A percentile compares a stretch with the other conserved stretches of the same genome.
These are phyloP conservation scores for Colletes latitarsis DNA, from an alignment of 1,140 invertebrate species.

Conservation along the genomic window DNA sequence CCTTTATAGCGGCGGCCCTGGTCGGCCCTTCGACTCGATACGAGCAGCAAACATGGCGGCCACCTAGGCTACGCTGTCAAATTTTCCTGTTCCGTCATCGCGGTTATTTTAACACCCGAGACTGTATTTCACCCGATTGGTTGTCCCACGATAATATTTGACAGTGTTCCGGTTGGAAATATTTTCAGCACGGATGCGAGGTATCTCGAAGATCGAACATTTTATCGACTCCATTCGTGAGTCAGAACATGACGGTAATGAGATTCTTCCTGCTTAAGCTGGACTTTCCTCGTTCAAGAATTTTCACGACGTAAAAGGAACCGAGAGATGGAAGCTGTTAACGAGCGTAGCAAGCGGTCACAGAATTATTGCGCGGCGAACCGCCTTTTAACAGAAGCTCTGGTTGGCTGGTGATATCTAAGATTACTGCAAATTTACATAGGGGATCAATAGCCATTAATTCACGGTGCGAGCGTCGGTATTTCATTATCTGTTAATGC, in stretches of 20 bases:
- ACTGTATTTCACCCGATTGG: conserved; percentile 12
- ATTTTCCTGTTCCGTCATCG: conserved; percentile 55
- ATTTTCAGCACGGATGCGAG: too few species aligned
- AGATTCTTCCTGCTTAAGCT: conserved; percentile 57
- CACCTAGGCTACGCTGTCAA: conserved; percentile 65
- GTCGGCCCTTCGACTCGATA: conserved; percentile 30
- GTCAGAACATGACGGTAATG: conserved; percentile 53
- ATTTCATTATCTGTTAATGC: conserved; percentile 37
- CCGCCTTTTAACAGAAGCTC: conserved; percentile 14
- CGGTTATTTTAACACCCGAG: conserved; percentile 53
- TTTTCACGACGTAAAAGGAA: background rate
- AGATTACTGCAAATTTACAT: conserved; percentile 46
- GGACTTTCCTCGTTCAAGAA: conserved; percentile 43
- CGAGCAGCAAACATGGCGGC: conserved; percentile 60
- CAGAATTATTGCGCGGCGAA: background rate
- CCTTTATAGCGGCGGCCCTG: background rate
- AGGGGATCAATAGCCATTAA: conserved; percentile 40
- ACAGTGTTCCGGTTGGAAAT: background rate
- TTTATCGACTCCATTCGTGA: conserved; percentile 20
- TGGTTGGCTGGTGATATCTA: conserved; percentile 4
- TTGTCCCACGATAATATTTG: background rate
- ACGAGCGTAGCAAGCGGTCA: background rate
- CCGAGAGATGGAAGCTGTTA: background rate
- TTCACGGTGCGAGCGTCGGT: conserved; percentile 19
- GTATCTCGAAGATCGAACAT: background rate